Evolutionary conservation across 2,113 vertebrate genomes (phyloP), one percentile per base, ranked within the genome.

Genomic region (Dryoscopus gambensis): DNA sequence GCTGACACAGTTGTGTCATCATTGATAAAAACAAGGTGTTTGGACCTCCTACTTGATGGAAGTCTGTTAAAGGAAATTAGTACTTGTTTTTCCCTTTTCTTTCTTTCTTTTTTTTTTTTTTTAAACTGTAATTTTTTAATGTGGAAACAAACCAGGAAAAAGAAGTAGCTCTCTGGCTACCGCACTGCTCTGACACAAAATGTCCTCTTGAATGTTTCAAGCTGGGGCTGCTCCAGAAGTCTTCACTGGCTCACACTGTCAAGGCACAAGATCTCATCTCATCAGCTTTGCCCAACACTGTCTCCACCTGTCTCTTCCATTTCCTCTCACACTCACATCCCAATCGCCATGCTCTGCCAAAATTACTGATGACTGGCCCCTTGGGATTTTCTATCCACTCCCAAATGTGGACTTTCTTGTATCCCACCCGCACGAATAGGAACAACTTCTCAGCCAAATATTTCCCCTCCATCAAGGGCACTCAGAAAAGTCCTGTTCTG

Each of bases 291-390:
- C 53, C 39, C 65, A 83, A 15, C n/a, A 30, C 15, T 64, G 69
- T 27, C 69, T 90, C 73, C 85, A 93, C 63, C 76, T 75, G 6
- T 57, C 63, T 84, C 46, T 89, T 47, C 15, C 56, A 63, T 80
- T 96, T 90, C 74, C 63, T 85, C 59, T 64, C 74, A 84, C 62
- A 19, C 14, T 68, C 57, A 62, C 83, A 50, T 86, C 70, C 67
- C 55, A 71, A 1, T 52, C 63, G 67, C 59, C 20, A 28, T 7
- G 17, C 39, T 87, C 78, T 81, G 40, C 46, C 76, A 69, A 87
- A 77, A 65, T 88, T 65, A 73, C 46, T 69, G 50, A 59, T 64
- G 73, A 62, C 78, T 85, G 77, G n/a, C 17, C 7, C 27, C 39
- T 93, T 11, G 24, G 79, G 46, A 88, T 82, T 60, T 84, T 84